These are phyloP conservation scores for Gnathonemus longibarbis DNA, from an alignment of 2,113 vertebrate genomes.

Conservation along the genomic window DNA sequence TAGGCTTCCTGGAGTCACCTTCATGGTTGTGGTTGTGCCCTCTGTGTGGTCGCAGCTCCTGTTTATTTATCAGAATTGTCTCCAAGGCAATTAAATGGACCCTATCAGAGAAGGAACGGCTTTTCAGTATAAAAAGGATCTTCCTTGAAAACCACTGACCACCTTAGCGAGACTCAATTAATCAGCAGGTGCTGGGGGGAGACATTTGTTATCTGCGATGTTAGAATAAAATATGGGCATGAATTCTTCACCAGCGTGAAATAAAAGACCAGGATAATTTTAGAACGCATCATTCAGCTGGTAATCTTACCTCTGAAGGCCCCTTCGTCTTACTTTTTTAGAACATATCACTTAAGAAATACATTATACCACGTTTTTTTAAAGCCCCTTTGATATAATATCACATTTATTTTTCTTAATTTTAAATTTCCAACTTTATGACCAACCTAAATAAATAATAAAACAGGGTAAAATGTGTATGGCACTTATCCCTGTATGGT, in stretches of 20 bases:
- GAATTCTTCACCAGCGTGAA: slow-evolving; percentile 64
- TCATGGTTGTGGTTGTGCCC: background rate
- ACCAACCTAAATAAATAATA: slow-evolving; percentile 9
- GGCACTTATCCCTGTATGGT: background rate
- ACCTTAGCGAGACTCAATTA: slow-evolving; percentile 62
- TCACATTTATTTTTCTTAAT: slow-evolving; percentile 13
- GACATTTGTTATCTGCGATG: slow-evolving; percentile 64
- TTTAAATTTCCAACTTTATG: slow-evolving; percentile 6
- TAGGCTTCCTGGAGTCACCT: background rate
- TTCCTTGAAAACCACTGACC: slow-evolving; percentile 44
- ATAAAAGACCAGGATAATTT: slow-evolving; percentile 75
- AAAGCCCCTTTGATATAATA: slow-evolving; percentile 11
- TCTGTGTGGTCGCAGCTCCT: background rate
- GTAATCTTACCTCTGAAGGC: slow-evolving; percentile 62
- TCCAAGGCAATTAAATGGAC: background rate
- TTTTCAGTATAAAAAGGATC: slow-evolving; percentile 54
- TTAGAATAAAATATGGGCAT: slow-evolving; percentile 71
- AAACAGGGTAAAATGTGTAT: background rate
- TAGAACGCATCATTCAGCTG: slow-evolving; percentile 72
- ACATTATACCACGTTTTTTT: slow-evolving; percentile 50
- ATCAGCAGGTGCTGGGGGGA: slow-evolving; percentile 63
- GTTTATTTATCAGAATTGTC: slow-evolving; percentile 1
- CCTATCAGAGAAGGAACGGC: slow-evolving; percentile 49
- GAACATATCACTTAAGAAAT: slow-evolving; percentile 55
- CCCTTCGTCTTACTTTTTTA: slow-evolving; percentile 58